phyloP scores from a whole-genome alignment of 2,113 vertebrate genomes.

The Narcine bancroftii region DNA sequence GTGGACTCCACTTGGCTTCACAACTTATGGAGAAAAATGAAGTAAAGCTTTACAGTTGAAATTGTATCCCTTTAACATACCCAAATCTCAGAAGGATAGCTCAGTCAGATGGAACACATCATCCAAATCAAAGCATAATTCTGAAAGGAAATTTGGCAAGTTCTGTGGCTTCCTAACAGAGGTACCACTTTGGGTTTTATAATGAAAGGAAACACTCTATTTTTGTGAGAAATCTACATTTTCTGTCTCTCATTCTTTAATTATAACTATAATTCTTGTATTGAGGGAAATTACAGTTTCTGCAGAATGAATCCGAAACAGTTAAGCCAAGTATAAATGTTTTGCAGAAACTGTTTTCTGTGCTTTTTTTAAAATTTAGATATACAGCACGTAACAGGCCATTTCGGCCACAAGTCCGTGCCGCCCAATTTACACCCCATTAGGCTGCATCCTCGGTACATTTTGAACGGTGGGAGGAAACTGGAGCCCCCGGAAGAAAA shows the following conservation, averaged over 20 bases:
- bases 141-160: not conserved
- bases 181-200: not conserved
- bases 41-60: not conserved
- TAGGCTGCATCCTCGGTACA: too few species aligned
- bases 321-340: not conserved
- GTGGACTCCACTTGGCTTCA: constrained; percentile 92
- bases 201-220: not conserved
- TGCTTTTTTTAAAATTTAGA: too few species aligned
- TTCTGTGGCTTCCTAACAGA: not conserved
- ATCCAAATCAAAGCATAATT: not conserved
- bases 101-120: not conserved
- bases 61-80: not conserved
- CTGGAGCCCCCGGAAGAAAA: too few species aligned
- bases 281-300: not conserved
- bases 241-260: not conserved
- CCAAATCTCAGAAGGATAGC: not conserved
- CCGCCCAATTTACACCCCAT: too few species aligned
- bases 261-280: not conserved
- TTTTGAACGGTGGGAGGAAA: too few species aligned
- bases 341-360: too few species aligned
- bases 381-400: too few species aligned
- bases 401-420: too few species aligned
- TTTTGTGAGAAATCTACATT: not conserved
- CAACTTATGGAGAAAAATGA: constrained; percentile 58
- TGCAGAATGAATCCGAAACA: not conserved